Evolutionary conservation across 2,797 vertebrate genomes (phyloP).

Genomic region (Chelonia mydas): DNA sequence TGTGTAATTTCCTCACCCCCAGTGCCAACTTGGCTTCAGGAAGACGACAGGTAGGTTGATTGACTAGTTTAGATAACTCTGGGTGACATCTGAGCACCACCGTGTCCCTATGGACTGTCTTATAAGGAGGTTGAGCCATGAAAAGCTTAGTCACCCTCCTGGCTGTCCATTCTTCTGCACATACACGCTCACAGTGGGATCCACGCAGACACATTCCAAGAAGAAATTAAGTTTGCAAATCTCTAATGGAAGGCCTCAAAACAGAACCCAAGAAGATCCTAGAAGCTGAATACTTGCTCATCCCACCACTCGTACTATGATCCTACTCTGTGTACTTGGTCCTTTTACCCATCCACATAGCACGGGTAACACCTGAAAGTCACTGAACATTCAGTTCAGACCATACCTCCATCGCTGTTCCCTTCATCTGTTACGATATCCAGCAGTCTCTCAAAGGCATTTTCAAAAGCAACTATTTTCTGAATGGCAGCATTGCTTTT

Average conservation of each 20-base stretch:
- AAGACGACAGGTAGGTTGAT: neutral
- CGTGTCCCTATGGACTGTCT: neutral
- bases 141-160: neutral
- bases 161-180: neutral
- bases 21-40: neutral
- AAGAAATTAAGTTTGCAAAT: neutral
- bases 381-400: neutral
- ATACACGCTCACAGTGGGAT: neutral
- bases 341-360: neutral
- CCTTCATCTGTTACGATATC: slow-evolving; percentile 98
- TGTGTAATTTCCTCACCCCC: neutral
- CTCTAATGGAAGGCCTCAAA: rapidly evolving
- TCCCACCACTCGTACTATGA: rapidly evolving
- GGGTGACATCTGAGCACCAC: neutral
- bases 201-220: rapidly evolving
- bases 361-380: neutral
- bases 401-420: slow-evolving; percentile 95
- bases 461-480: slow-evolving; percentile 99
- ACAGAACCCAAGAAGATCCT: neutral
- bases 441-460: slow-evolving; percentile 95
- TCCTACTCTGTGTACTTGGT: neutral
- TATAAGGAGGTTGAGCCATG: neutral
- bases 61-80: neutral
- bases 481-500: slow-evolving; percentile 98
- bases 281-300: neutral